Evolutionary conservation across 1,140 invertebrate species (phyloP).

Genomic region (Phymorhynchus buccinoides): DNA sequence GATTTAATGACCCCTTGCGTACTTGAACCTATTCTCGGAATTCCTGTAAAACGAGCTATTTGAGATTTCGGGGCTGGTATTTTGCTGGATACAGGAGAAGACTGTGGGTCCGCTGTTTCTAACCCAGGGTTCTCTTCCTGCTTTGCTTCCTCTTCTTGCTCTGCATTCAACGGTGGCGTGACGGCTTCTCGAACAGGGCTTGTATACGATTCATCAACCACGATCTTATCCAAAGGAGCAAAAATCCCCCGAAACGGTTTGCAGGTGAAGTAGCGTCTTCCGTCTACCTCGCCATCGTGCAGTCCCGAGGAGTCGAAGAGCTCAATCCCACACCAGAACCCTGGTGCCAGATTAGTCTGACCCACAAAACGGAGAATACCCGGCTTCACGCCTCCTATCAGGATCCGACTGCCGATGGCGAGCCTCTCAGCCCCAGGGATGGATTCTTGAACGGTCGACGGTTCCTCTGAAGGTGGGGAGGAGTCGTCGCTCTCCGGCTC

Average conservation of each 20-base stretch:
- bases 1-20: slow-evolving; percentile 25
- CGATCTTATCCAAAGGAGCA: slow-evolving; percentile 69
- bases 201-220: slow-evolving; percentile 4
- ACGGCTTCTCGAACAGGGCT: not conserved
- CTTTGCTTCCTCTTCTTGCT: not conserved
- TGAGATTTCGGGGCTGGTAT: slow-evolving; percentile 3
- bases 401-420: slow-evolving; percentile 55
- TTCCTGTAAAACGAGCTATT: slow-evolving; percentile 25
- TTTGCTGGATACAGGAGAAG: not conserved
- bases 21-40: slow-evolving; percentile 11
- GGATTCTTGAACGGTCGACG: not conserved
- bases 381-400: slow-evolving; percentile 62
- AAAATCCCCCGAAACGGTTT: slow-evolving; percentile 69
- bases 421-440: slow-evolving; percentile 29
- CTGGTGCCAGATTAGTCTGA: slow-evolving; percentile 64
- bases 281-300: slow-evolving; percentile 71
- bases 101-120: not conserved
- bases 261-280: slow-evolving; percentile 71
- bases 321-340: slow-evolving; percentile 72
- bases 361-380: slow-evolving; percentile 65
- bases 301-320: slow-evolving; percentile 69
- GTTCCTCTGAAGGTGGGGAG: not conserved
- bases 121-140: not conserved
- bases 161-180: not conserved
- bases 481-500: not conserved